These are phyloP conservation scores for Drosophila phalerata DNA, from an alignment of 2,888 invertebrate genomes.

Conservation along the genomic window DNA sequence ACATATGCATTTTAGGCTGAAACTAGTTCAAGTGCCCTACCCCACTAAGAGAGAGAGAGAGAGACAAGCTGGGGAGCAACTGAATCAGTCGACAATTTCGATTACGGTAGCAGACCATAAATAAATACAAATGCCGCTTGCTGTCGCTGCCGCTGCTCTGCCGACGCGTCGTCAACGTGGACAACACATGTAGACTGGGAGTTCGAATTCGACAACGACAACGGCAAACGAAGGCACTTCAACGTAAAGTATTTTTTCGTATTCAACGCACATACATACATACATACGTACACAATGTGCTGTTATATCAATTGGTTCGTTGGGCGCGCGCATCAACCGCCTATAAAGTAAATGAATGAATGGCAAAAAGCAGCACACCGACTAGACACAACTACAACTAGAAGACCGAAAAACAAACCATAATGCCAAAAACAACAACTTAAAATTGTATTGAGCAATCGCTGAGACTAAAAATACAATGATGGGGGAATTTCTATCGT, in stretches of 20 bases:
- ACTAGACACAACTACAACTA: slow-evolving; percentile 24
- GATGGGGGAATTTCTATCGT: slow-evolving; percentile 28
- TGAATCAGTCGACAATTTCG: slow-evolving; percentile 52
- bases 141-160: slow-evolving; percentile 26
- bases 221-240: slow-evolving; percentile 36
- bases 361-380: slow-evolving; percentile 10
- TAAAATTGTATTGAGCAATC: slow-evolving; percentile 48
- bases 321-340: slow-evolving; percentile 31
- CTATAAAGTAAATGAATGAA: slow-evolving; percentile 46
- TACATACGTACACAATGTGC: slow-evolving; percentile 23
- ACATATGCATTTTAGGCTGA: slow-evolving; percentile 17
- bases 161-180: slow-evolving; percentile 53
- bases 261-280: slow-evolving; percentile 4
- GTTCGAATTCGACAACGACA: slow-evolving; percentile 23
- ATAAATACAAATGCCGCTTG: slow-evolving; percentile 70
- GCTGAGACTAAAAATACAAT: slow-evolving; percentile 61
- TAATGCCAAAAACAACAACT: slow-evolving; percentile 32
- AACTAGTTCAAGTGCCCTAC: slow-evolving; percentile 78
- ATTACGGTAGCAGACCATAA: slow-evolving; percentile 77
- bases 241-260: slow-evolving; percentile 29
- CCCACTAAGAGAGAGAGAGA: slow-evolving; percentile 54
- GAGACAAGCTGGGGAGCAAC: slow-evolving; percentile 32
- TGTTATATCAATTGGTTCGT: slow-evolving; percentile 51
- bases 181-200: slow-evolving; percentile 48
- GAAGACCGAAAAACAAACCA: slow-evolving; percentile 29